Evolutionary conservation across 1,140 invertebrate species (phyloP).

Genomic region (Muscidifurax raptorellus): DNA sequence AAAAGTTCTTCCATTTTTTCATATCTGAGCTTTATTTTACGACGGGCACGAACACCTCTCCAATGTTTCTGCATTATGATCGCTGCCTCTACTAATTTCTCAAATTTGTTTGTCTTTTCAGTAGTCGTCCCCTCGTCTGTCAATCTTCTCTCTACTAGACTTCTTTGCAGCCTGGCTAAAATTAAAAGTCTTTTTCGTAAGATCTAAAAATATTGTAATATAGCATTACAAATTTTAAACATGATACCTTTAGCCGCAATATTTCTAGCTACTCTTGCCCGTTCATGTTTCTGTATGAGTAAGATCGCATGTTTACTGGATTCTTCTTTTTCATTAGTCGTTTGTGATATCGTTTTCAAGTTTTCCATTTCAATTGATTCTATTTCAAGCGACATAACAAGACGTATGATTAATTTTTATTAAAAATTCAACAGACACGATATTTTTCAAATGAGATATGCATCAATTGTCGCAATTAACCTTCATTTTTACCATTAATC

Average conservation of each 20-base stretch:
- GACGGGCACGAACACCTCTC: constrained; percentile 66
- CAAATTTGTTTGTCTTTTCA: too few relatives aligned
- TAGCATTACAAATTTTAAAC: too few relatives aligned
- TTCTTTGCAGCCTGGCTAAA: too few relatives aligned
- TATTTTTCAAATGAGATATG: too few relatives aligned
- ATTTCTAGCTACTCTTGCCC: constrained; percentile 70
- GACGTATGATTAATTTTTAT: too few relatives aligned
- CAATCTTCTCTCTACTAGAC: not conserved
- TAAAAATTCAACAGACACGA: too few relatives aligned
- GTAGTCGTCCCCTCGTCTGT: not conserved
- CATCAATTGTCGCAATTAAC: too few relatives aligned
- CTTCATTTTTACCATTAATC: not conserved
- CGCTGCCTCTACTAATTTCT: constrained; percentile 52
- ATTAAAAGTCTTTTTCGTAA: not conserved
- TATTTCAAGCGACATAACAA: too few relatives aligned
- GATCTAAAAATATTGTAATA: not conserved
- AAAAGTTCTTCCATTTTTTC: constrained; percentile 68
- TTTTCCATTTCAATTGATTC: not conserved
- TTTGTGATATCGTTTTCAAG: not conserved
- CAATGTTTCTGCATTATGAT: constrained; percentile 74
- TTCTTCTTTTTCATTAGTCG: constrained; percentile 43
- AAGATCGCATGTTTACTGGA: constrained; percentile 53
- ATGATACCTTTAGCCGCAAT: not conserved
- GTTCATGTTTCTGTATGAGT: constrained; percentile 77
- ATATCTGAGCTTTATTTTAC: constrained; percentile 65